Evolutionary conservation across 2,113 vertebrate genomes (phyloP).

Genomic region (Sminthopsis crassicaudata): DNA sequence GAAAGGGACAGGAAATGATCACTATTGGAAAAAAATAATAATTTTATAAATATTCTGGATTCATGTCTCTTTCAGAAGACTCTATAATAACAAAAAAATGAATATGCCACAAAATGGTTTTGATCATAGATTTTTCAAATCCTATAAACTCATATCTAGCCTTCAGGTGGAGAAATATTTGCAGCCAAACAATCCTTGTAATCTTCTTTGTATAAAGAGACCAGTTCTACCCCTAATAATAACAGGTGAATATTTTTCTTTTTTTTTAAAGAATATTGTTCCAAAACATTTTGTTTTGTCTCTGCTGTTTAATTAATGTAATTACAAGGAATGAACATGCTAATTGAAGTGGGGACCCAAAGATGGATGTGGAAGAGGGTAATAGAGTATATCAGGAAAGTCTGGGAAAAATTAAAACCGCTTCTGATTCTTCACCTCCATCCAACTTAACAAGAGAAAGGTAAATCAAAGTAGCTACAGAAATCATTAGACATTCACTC

Average conservation of each 20-base stretch:
- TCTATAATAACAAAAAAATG: not conserved
- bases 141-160: constrained; percentile 44
- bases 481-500: constrained; percentile 58
- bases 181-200: constrained; percentile 12
- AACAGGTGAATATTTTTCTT: constrained; percentile 40
- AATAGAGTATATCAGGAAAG: constrained; percentile 31
- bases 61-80: constrained; percentile 42
- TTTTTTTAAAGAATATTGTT: constrained; percentile 36
- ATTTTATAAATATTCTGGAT: constrained; percentile 1
- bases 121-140: constrained; percentile 50
- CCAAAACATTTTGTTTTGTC: constrained; percentile 32
- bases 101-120: constrained; percentile 25
- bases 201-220: constrained; percentile 59
- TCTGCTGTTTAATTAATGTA: constrained; percentile 53
- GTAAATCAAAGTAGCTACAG: not conserved
- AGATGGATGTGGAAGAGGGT: constrained; percentile 57
- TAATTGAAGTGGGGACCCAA: constrained; percentile 60
- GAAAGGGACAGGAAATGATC: not conserved
- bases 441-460: constrained; percentile 54
- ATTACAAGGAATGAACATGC: constrained; percentile 31
- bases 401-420: not conserved
- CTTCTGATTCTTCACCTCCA: not conserved
- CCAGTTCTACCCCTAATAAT: not conserved
- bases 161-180: constrained; percentile 55
- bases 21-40: constrained; percentile 21